These are phyloP conservation scores for Brachyopa scutellaris DNA, from an alignment of 2,888 invertebrate genomes.

Conservation along the genomic window DNA sequence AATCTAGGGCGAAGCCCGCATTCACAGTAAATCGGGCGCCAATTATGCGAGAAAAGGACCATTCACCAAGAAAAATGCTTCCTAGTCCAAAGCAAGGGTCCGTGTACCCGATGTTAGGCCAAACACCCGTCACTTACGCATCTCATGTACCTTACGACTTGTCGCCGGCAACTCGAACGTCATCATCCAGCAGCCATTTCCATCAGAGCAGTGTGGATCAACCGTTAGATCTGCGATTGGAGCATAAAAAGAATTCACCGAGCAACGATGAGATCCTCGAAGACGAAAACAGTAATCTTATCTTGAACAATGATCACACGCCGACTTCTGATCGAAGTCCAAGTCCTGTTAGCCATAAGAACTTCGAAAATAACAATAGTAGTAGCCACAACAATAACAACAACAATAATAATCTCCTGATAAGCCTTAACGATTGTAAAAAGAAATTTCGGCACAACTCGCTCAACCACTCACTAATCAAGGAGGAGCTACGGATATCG, in stretches of 20 bases:
- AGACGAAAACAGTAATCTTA: slow-evolving; percentile 94
- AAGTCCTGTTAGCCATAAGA: slow-evolving; percentile 80
- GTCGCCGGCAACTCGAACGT: slow-evolving; percentile 80
- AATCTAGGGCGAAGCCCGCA: slow-evolving; percentile 47
- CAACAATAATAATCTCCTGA: slow-evolving; percentile 65
- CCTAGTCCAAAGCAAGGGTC: slow-evolving; percentile 89
- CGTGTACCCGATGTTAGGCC: slow-evolving; percentile 86
- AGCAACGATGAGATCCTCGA: slow-evolving; percentile 83
- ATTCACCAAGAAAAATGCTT: slow-evolving; percentile 94
- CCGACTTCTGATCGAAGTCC: slow-evolving; percentile 82
- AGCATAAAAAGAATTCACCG: slow-evolving; percentile 87
- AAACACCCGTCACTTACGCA: slow-evolving; percentile 82
- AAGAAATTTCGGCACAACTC: slow-evolving; percentile 67
- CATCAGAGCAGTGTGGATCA: slow-evolving; percentile 84
- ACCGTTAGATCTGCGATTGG: slow-evolving; percentile 93
- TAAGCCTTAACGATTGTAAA: slow-evolving; percentile 68
- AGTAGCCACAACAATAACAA: slow-evolving; percentile 71
- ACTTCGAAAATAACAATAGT: slow-evolving; percentile 72
- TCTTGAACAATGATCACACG: slow-evolving; percentile 79
- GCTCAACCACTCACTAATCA: slow-evolving; percentile 62
- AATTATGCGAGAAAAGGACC: slow-evolving; percentile 95
- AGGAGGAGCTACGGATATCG: slow-evolving; percentile 71
- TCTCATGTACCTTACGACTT: slow-evolving; percentile 87
- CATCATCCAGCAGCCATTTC: slow-evolving; percentile 78
- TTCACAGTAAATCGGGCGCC: slow-evolving; percentile 57